These are phyloP conservation scores for Hapalemur alaotrensis DNA, from an alignment of 2,797 vertebrate species.

Conservation along the genomic window DNA sequence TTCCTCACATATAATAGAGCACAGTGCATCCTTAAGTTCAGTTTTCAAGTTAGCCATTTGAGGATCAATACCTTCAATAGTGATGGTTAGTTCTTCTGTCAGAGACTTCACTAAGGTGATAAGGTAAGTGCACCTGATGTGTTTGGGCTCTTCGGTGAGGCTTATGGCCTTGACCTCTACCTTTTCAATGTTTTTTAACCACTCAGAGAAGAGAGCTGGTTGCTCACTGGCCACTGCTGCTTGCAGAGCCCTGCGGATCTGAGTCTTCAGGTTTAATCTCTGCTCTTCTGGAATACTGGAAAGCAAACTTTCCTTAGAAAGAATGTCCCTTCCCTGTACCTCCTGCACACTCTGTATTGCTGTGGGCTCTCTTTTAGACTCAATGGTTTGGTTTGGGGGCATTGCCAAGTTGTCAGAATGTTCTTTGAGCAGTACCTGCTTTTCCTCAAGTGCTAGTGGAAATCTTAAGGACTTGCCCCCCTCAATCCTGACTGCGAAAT, in stretches of 20 bases:
- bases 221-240: conserved; percentile 89
- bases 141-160: conserved; percentile 87
- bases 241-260: conserved; percentile 89
- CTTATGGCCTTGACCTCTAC: conserved; percentile 88
- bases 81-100: conserved; percentile 89
- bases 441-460: conserved; percentile 91
- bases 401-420: conserved; percentile 79
- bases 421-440: conserved; percentile 85
- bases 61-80: conserved; percentile 89
- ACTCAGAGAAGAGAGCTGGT: conserved; percentile 89
- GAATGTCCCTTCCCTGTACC: conserved; percentile 81
- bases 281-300: conserved; percentile 85
- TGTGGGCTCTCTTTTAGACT: conserved; percentile 82
- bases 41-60: conserved; percentile 89
- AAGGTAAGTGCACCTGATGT: conserved; percentile 88
- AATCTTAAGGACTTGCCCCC: conserved; percentile 91
- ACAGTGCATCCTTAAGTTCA: conserved; percentile 90
- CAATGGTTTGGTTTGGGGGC: conserved; percentile 78
- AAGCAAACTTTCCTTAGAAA: conserved; percentile 90
- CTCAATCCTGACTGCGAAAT: conserved; percentile 89
- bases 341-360: conserved; percentile 82
- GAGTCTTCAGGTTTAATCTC: conserved; percentile 85
- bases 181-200: conserved; percentile 86
- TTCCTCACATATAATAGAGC: conserved; percentile 90
- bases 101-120: conserved; percentile 87